These are phyloP conservation scores for Trochalopteron elliotii DNA, from an alignment of 2,113 vertebrate genomes.

Conservation along the genomic window DNA sequence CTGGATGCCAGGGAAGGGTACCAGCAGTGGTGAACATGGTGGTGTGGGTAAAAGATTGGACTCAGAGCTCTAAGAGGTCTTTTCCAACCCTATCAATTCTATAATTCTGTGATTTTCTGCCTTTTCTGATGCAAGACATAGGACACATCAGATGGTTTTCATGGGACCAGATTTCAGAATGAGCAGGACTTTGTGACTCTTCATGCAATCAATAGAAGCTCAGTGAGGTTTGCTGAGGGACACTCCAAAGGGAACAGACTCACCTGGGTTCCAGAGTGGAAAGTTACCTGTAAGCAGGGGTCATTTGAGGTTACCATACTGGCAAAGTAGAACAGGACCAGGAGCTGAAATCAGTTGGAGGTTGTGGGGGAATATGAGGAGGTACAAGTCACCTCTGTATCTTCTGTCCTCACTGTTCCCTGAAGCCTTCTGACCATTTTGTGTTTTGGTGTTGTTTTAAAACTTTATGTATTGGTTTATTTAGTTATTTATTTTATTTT, in stretches of 20 bases:
- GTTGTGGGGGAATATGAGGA: background rate
- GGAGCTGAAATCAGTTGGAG: background rate
- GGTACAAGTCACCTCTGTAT: background rate
- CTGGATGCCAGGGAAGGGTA: background rate
- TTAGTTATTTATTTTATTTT: background rate
- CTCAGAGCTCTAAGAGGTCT: background rate
- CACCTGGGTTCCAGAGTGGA: background rate
- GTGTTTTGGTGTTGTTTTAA: background rate
- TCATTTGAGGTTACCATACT: background rate
- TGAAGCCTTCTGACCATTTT: background rate
- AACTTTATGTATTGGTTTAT: background rate
- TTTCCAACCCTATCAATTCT: background rate
- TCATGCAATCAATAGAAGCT: background rate
- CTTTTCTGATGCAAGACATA: background rate
- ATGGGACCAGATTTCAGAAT: background rate
- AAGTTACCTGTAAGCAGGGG: background rate
- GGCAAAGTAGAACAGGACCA: background rate
- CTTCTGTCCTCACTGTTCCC: background rate
- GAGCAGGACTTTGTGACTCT: background rate
- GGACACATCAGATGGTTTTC: background rate
- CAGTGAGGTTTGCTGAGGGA: background rate
- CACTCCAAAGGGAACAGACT: background rate
- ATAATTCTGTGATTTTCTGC: background rate
- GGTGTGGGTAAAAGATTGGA: background rate
- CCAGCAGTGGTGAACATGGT: background rate